Evolutionary conservation across 1,140 invertebrate species (phyloP), one percentile per base, ranked within the genome.

Genomic region (Bombyx mandarina): DNA sequence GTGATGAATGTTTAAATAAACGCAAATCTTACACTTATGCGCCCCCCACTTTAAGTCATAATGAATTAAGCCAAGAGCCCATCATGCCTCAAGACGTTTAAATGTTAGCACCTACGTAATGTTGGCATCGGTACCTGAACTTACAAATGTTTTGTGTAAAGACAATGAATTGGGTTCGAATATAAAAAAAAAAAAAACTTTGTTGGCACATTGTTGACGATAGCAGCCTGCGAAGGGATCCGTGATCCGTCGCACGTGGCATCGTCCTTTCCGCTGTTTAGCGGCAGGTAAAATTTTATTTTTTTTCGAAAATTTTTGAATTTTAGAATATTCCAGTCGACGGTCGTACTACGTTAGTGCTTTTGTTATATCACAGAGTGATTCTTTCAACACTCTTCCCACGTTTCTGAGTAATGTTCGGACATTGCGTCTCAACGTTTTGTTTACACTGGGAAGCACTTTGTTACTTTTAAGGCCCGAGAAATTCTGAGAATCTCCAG

Each of bases 241-340:
- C 26, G 26, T 35, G 26, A 35, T 35, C 22, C 54, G 54, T 46
- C 80, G 82, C 82, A 86, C 82, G 82, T 86, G 82, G 82, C 82
- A 85, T 66, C 64, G 69, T 64, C 73, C 79, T 81, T 78, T 77
- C 82, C 80, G 80, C 77, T 77, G 71, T 72, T 74, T 71, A 69
- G 62, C 67, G 66, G 79, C 81, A 86, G 82, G 82, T 86, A 86
- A 79, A 10, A 74, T 55, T 60, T 77, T 18, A 0, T 86, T 83
- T 86, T 83, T 35, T 80, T 69, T 52, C 52, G 62, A 57, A 63
- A 70, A 72, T 74, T 73, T 73, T 70, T 65, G 75, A 69, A 65
- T 69, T 75, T 63, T 66, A 67, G 77, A 79, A 79, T 71, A 74
- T 78, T 75, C 76, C 59, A 69, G 69, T 58, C 58, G 64, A 35